Percentiles rank a stretch among this genome's conserved stretches.
These are phyloP conservation scores for Rhea pennata DNA, from an alignment of 2,113 vertebrate species.

Conservation along the genomic window DNA sequence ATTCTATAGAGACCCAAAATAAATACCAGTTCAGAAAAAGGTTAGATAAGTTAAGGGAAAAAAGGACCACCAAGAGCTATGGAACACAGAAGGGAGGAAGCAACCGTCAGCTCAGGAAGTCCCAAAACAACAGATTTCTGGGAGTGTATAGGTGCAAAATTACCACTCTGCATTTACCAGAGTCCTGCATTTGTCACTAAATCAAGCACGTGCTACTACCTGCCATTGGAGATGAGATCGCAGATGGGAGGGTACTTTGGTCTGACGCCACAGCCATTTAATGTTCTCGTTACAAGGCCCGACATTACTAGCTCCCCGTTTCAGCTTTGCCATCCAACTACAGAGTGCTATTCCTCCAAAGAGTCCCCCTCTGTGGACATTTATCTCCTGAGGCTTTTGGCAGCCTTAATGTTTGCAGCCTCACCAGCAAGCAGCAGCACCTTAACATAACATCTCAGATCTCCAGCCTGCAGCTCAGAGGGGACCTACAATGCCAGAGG, in stretches of 20 bases:
- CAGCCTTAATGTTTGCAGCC: fast-evolving
- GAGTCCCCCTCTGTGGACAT: too few species aligned
- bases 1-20: not conserved
- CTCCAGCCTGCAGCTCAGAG: not conserved
- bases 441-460: not conserved
- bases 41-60: not conserved
- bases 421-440: too few species aligned
- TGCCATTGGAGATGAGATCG: not conserved
- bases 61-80: not conserved
- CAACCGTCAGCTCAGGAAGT: not conserved
- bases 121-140: not conserved
- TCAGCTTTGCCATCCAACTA: not conserved
- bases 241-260: not conserved
- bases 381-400: not conserved
- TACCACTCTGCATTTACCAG: not conserved
- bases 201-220: not conserved
- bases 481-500: fast-evolving
- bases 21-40: not conserved
- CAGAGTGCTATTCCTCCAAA: not conserved
- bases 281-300: not conserved
- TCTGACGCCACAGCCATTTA: not conserved
- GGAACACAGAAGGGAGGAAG: not conserved
- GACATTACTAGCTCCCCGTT: not conserved
- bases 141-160: not conserved
- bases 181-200: not conserved